These are phyloP conservation scores for Drosophila asahinai DNA, from an alignment of 1,140 invertebrate genomes.

Conservation along the genomic window DNA sequence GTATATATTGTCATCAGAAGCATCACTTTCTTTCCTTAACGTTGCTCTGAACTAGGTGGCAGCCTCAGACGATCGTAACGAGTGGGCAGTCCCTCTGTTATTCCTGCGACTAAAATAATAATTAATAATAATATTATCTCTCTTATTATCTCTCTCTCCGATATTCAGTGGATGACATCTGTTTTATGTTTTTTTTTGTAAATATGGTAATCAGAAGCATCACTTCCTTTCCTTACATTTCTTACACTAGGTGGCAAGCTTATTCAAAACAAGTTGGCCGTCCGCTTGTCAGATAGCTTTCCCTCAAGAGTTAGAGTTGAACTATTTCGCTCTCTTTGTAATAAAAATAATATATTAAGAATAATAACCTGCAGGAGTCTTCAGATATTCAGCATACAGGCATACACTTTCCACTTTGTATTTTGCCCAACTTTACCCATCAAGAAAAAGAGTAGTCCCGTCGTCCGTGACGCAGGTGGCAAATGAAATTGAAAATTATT, in stretches of 20 bases:
- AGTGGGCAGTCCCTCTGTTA: too few relatives aligned
- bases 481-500: slow-evolving; percentile 63
- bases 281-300: not conserved
- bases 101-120: too few relatives aligned
- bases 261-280: not conserved
- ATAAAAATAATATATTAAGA: not conserved
- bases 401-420: slow-evolving; percentile 5
- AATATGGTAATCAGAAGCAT: too few relatives aligned
- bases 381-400: not conserved
- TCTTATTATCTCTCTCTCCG: too few relatives aligned
- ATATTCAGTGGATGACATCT: too few relatives aligned
- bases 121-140: too few relatives aligned
- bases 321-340: not conserved
- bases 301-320: too few relatives aligned
- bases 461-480: slow-evolving; percentile 58
- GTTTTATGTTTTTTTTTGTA: too few relatives aligned
- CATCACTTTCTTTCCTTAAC: too few relatives aligned
- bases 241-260: not conserved
- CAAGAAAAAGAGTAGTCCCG: slow-evolving; percentile 30
- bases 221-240: not conserved
- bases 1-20: not conserved
- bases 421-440: slow-evolving; percentile 45
- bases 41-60: too few relatives aligned
- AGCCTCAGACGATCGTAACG: too few relatives aligned
- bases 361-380: too few relatives aligned